phyloP scores from a whole-genome alignment of 2,888 invertebrate species.

The Eupeodes luniger region DNA sequence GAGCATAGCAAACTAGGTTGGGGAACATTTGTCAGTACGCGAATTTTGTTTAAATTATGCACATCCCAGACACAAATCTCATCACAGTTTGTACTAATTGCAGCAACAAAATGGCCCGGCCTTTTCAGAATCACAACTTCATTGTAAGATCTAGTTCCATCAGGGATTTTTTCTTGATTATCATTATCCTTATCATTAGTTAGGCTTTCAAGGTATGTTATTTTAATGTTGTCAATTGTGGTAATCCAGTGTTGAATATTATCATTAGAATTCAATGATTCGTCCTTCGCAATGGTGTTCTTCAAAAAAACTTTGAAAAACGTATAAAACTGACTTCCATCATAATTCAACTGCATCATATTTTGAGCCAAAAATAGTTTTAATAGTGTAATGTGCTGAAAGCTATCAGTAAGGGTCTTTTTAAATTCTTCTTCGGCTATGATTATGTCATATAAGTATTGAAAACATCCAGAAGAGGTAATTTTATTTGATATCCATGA shows the following conservation, averaged over 20 bases:
- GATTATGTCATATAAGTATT: conserved; percentile 91
- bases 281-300: conserved; percentile 80
- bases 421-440: conserved; percentile 82
- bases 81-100: conserved; percentile 89
- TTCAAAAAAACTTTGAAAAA: conserved; percentile 86
- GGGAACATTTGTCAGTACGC: conserved; percentile 89
- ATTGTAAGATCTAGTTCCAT: conserved; percentile 79
- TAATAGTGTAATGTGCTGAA: conserved; percentile 82
- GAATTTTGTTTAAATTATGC: conserved; percentile 87
- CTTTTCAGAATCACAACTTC: conserved; percentile 82
- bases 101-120: conserved; percentile 90
- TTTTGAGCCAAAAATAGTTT: conserved; percentile 90
- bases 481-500: conserved; percentile 93
- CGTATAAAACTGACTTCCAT: conserved; percentile 92
- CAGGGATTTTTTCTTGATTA: conserved; percentile 80
- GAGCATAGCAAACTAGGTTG: conserved; percentile 92
- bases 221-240: conserved; percentile 80
- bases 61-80: conserved; percentile 94
- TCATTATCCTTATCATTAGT: conserved; percentile 77
- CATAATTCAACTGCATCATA: conserved; percentile 90
- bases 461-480: conserved; percentile 90
- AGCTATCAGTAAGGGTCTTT: conserved; percentile 81
- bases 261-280: conserved; percentile 79
- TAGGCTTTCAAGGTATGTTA: conserved; percentile 84
- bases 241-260: conserved; percentile 82